phyloP scores from a whole-genome alignment of 2,888 invertebrate species.

The Diploptera punctata region DNA sequence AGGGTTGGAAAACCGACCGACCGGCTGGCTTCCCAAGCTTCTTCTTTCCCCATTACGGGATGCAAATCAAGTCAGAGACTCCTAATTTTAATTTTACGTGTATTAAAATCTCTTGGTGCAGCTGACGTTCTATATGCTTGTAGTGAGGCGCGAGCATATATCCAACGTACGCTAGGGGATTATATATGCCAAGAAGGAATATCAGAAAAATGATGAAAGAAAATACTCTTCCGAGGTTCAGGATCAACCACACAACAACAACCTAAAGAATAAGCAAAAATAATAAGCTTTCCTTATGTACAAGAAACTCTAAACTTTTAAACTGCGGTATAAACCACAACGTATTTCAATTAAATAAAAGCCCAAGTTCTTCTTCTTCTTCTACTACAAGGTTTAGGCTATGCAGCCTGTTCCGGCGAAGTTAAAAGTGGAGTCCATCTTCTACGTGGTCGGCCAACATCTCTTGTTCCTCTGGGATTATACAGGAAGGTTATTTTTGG shows the following conservation, averaged over 20 bases:
- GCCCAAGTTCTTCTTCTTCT: no score
- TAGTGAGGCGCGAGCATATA: conserved; percentile 43
- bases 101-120: conserved; percentile 63
- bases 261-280: no score
- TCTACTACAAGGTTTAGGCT: no score
- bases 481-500: no score
- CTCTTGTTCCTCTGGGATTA: no score
- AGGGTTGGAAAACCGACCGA: conserved; percentile 1
- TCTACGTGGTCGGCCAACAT: no score
- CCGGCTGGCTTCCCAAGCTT: conserved; percentile 32
- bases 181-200: background rate
- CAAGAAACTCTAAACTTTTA: no score
- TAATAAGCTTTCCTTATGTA: no score
- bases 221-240: background rate
- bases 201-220: background rate
- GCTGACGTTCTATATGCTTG: conserved; percentile 56
- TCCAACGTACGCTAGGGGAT: background rate
- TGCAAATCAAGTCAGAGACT: conserved; percentile 60
- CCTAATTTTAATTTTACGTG: conserved; percentile 67
- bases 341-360: no score
- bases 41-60: conserved; percentile 63
- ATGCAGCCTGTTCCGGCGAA: no score
- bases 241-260: conserved; percentile 1
- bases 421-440: no score
- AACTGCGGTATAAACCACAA: no score